phyloP scores from a whole-genome alignment of 2,113 vertebrate species.

The Platycercus adscitus region DNA sequence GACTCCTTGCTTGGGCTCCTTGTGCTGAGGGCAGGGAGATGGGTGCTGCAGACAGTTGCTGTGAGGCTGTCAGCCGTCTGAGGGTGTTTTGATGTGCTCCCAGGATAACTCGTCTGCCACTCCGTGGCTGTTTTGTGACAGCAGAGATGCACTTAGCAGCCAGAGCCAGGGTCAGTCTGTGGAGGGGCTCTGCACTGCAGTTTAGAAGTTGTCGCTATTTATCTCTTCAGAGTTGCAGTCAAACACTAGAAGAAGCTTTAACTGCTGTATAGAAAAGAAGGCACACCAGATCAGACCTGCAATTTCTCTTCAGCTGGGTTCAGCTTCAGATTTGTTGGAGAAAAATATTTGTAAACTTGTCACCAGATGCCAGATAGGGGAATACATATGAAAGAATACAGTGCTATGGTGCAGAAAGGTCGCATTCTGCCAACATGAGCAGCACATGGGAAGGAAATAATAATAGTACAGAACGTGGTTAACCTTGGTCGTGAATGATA shows the following conservation, averaged over 20 bases:
- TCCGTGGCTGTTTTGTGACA: conserved; percentile 22
- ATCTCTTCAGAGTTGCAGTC: neutral
- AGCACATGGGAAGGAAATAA: neutral
- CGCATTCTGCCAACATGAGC: neutral
- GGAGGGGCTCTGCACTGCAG: neutral
- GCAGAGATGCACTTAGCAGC: neutral
- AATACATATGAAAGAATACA: fast-evolving
- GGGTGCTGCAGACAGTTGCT: neutral
- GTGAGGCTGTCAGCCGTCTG: neutral
- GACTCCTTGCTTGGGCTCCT: neutral
- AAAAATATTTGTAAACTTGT: neutral
- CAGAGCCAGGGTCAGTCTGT: neutral
- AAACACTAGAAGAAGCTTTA: neutral
- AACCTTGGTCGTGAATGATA: neutral
- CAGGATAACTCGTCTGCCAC: conserved; percentile 18
- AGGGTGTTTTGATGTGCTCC: neutral
- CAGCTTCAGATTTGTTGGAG: neutral
- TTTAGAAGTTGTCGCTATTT: neutral
- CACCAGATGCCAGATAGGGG: neutral
- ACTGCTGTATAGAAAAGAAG: neutral
- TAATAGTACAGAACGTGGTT: neutral
- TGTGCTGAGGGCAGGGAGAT: neutral
- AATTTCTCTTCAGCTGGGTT: neutral
- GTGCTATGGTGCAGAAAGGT: neutral
- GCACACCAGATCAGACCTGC: neutral